Conservation (phyloP, 2,113 vertebrate genomes). For the Pachyramphus minor region DNA sequence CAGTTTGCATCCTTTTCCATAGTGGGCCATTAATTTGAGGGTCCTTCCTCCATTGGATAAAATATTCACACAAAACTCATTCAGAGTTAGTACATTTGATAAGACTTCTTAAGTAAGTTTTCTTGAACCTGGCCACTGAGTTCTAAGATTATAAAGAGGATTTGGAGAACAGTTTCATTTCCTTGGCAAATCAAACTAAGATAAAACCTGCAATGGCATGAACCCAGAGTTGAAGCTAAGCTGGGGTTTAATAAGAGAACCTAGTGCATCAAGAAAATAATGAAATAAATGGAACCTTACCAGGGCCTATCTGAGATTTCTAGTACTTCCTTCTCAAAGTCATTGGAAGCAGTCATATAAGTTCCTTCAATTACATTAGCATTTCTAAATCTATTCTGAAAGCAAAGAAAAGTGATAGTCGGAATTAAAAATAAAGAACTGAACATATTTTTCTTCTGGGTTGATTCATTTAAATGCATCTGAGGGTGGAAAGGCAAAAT, state of each 20-base stretch:
- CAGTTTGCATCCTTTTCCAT: not conserved
- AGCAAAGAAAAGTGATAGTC: not conserved
- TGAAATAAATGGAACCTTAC: not conserved
- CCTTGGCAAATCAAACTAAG: not conserved
- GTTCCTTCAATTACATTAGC: not conserved
- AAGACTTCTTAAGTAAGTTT: not conserved
- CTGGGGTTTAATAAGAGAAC: not conserved
- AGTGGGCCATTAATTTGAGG: not conserved
- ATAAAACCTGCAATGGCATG: not conserved
- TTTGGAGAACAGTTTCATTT: not conserved
- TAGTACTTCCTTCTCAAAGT: not conserved
- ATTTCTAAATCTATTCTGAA: not conserved
- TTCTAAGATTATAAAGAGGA: not conserved
- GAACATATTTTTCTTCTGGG: not conserved
- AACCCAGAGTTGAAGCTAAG: not conserved
- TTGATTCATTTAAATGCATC: not conserved
- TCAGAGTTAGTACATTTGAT: not conserved
- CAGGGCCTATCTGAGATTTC: not conserved
- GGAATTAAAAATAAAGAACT: not conserved
- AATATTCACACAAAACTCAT: not conserved
- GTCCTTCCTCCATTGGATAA: not conserved
- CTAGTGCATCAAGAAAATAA: not conserved
- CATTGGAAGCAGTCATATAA: not conserved
- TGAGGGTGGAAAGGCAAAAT: not conserved
- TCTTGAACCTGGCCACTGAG: not conserved